Base-by-base conservation (phyloP, 2,113 vertebrate species). In the Brachypodius melanocephalos region DNA sequence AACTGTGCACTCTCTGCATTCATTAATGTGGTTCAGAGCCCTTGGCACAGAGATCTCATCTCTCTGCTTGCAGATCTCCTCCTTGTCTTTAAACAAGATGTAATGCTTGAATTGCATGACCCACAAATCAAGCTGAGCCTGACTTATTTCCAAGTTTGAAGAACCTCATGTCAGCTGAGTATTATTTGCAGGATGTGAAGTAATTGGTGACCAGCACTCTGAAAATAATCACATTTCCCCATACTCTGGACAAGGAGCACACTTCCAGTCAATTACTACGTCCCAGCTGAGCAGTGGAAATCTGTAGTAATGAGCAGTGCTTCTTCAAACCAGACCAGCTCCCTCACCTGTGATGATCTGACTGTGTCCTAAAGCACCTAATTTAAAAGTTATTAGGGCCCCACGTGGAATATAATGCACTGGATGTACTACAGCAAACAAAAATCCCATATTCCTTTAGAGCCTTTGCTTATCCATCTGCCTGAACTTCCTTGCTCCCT, bases 271-370 rank as follows among this genome's bases (percentile, higher is more conserved):
- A 46, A 57, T 58, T 34, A 73, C 42, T 10, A 5, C 5, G 8
- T 69, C 90, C 90, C 58, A 91, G 14, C 9, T 49, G 71, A 94
- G 71, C 82, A 42, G 28, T 38, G 54, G 85, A 76, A 83, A 65
- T 58, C 42, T 69, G 54, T 18, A 76, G 42, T 66, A 89, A 90
- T 49, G 74, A 95, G 54, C 62, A 91, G 17, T 45, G 32, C 26
- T 68, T 79, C 81, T 57, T 38, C 71, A 79, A 74, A 85, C 69
- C 36, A 76, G 54, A 42, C 19, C 74, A 66, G 17, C 36, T 85
- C 43, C 45, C 90, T 95, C 78, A 91, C 66, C 84, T 91, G n/a
- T 82, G 48, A 78, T 89, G 48, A 68, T 75, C 74, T 72, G n/a
- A 49, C 49, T 11, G 2, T 73, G 43, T 69, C 71, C 54, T 94